Conservation (phyloP, 2,113 vertebrate genomes). For the Connochaetes taurinus region DNA sequence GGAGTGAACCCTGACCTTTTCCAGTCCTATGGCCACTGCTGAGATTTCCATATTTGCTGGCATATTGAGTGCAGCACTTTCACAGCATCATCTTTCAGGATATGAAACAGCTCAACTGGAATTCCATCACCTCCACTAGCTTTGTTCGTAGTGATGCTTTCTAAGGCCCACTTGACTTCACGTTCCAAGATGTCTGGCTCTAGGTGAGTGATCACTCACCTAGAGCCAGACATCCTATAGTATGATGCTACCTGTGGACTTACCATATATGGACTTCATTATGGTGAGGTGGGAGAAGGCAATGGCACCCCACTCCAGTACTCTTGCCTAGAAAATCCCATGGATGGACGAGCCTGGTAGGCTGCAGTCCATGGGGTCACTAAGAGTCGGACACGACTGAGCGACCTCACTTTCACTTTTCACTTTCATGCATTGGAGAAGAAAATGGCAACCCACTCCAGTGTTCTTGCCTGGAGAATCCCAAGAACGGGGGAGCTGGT, state of each 20-base stretch:
- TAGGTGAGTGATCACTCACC: background rate
- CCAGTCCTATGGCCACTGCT: background rate
- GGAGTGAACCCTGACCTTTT: background rate
- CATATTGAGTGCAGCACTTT: background rate
- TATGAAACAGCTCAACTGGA: background rate
- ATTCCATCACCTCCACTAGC: background rate
- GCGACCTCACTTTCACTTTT: too few relatives aligned
- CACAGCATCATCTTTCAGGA: background rate
- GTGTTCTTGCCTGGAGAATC: too few relatives aligned
- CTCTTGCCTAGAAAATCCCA: too few relatives aligned
- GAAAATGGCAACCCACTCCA: too few relatives aligned
- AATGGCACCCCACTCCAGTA: too few relatives aligned
- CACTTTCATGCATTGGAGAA: too few relatives aligned
- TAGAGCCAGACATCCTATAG: too few relatives aligned
- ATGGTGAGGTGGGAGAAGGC: background rate
- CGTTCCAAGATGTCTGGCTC: background rate
- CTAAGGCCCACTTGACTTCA: background rate
- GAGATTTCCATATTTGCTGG: background rate
- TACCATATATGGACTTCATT: background rate
- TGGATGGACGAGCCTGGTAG: too few relatives aligned
- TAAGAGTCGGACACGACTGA: too few relatives aligned
- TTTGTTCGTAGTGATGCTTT: background rate
- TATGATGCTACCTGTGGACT: background rate
- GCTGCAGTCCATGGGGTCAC: too few relatives aligned
- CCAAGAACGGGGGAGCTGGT: too few relatives aligned